Evolutionary conservation across 1,140 invertebrate genomes (phyloP).

Genomic region (Camponotus floridanus): DNA sequence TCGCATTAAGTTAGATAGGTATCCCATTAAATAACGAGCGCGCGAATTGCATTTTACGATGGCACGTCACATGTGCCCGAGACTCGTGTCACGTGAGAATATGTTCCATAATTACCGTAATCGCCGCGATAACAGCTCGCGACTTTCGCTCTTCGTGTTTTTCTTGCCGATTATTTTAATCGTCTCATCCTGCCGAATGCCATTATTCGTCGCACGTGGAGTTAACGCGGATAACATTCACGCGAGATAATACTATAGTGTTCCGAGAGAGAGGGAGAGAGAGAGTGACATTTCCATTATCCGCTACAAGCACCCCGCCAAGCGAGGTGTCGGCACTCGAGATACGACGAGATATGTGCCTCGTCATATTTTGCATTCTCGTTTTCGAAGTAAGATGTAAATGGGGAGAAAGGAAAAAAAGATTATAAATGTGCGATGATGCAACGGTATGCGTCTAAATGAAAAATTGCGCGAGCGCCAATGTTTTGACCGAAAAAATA

Average conservation of each 20-base stretch:
- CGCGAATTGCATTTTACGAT: conserved; percentile 17
- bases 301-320: conserved; percentile 25
- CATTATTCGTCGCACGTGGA: conserved; percentile 23
- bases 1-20: conserved; percentile 48
- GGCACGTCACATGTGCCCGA: conserved; percentile 14
- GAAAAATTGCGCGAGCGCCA: conserved; percentile 1
- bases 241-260: conserved; percentile 30
- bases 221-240: conserved; percentile 43
- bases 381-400: neutral
- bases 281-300: conserved; percentile 59
- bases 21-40: conserved; percentile 26
- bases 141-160: conserved; percentile 19
- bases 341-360: conserved; percentile 27
- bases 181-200: conserved; percentile 1
- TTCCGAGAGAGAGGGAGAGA: conserved; percentile 31
- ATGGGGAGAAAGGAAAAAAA: neutral
- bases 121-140: neutral
- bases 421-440: neutral
- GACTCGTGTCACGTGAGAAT: neutral
- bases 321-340: conserved; percentile 37
- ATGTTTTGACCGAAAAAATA: neutral
- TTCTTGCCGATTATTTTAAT: conserved; percentile 35
- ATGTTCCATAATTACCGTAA: neutral
- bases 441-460: neutral
- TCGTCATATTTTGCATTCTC: conserved; percentile 1